Conservation (phyloP, 2,888 invertebrate species). For the Tortricodes alternella region DNA sequence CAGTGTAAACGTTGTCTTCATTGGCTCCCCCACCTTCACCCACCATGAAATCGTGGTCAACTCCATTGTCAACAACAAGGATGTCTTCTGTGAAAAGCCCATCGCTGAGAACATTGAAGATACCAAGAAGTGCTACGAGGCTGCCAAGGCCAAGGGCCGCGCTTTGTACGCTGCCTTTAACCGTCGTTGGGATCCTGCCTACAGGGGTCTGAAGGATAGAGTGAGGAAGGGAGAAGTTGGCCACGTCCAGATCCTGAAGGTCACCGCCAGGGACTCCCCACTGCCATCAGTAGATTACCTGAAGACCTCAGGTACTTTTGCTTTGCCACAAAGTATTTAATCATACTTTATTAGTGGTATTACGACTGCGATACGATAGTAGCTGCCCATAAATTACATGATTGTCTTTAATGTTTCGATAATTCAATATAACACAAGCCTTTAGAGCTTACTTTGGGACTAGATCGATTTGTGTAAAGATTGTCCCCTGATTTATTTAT, state of each 20-base stretch:
- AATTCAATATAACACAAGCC: no score
- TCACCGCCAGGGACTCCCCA: slow-evolving; percentile 85
- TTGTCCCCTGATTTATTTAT: no score
- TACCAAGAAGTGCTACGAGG: slow-evolving; percentile 81
- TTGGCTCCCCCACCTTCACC: slow-evolving; percentile 83
- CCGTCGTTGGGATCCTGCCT: slow-evolving; percentile 86
- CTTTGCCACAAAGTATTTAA: background rate
- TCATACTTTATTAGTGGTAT: background rate
- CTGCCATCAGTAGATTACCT: slow-evolving; percentile 84
- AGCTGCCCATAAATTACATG: background rate
- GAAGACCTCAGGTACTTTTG: slow-evolving; percentile 75
- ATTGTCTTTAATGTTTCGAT: no score
- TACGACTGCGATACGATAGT: background rate
- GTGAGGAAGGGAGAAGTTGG: slow-evolving; percentile 84
- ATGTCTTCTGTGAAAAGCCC: slow-evolving; percentile 88
- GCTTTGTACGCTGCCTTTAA: slow-evolving; percentile 86
- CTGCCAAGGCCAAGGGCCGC: slow-evolving; percentile 78
- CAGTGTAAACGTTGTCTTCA: slow-evolving; percentile 78
- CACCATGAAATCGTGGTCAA: slow-evolving; percentile 81
- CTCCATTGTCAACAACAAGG: slow-evolving; percentile 81
- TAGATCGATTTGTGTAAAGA: no score
- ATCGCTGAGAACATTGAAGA: slow-evolving; percentile 81
- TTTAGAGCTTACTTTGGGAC: no score
- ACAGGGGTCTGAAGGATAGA: slow-evolving; percentile 70
- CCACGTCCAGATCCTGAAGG: slow-evolving; percentile 84